Evolutionary conservation across 2,888 invertebrate genomes (phyloP), one percentile per base, ranked within the genome.

Genomic region (Stegophylla sp.): DNA sequence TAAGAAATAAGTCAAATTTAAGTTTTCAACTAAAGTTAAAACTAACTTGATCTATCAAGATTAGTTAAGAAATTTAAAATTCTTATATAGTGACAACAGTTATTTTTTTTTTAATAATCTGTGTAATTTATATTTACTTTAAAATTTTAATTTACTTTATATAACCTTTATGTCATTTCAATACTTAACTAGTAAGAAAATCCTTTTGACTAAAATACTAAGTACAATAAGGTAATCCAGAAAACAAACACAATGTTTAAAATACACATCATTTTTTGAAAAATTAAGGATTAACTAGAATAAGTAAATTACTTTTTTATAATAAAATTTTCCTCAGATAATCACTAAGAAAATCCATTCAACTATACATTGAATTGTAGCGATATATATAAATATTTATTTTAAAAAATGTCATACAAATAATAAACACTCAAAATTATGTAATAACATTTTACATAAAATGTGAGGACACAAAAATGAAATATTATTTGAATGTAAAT

Each of bases 271-370:
- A 17, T 45, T 45, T 45, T 45, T 45, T 45, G 34, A 7, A 34
- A 34, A 34, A 34, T 34, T 34, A 5, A 34, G 7, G 34, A 7
- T 34, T 34, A 34, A 7, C 7, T 34, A n/a, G 34, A 34, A 34
- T 5, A 34, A 34, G 34, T 34, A 34, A 3, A 34, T 34, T 34
- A 34, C 3, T 5, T 5, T 34, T 34, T 34, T 34, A 34, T 34
- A 34, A 34, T 5, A 3, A 5, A 48, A 61, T 61, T 5, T 45
- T 59, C n/a, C 26, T 45, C 34, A 13, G 7, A 41, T 41, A 23
- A 64, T 51, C n/a, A 75, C 75, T 41, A 75, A 75, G 63, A 51
- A 75, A 41, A 23, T 51, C 23, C 1, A 64, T 51, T 74, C 23
- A 0, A 74, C 20, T 48, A 15, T n/a, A 51, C 17, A 51, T 51